Evolutionary conservation across 1,140 invertebrate species (phyloP).

Genomic region (Neodiprion lecontei): DNA sequence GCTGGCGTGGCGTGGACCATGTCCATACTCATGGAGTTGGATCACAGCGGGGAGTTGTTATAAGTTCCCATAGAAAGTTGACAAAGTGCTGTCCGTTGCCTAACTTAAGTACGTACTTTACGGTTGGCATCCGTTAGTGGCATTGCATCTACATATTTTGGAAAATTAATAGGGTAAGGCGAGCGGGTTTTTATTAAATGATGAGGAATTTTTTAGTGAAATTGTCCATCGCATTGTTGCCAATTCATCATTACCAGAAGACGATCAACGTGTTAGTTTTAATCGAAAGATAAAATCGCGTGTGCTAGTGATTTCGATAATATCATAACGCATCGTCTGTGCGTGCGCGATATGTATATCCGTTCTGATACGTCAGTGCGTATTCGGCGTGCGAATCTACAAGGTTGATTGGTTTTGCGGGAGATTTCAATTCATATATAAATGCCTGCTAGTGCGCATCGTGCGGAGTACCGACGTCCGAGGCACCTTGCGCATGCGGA

Average conservation of each 20-base stretch:
- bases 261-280: no score
- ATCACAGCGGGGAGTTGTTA: constrained; percentile 16
- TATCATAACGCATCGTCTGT: no score
- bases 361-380: no score
- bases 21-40: constrained; percentile 14
- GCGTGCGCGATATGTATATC: no score
- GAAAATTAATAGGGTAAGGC: constrained; percentile 13
- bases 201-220: neutral
- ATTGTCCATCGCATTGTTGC: no score
- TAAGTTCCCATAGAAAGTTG: constrained; percentile 18
- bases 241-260: no score
- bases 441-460: neutral
- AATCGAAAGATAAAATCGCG: no score
- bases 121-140: constrained; percentile 7
- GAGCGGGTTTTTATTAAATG: neutral
- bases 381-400: neutral
- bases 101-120: constrained; percentile 17
- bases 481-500: constrained; percentile 3
- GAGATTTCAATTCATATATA: constrained; percentile 1
- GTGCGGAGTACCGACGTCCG: neutral
- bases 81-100: constrained; percentile 16
- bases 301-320: no score
- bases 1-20: constrained; percentile 8
- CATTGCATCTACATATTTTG: constrained; percentile 9
- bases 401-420: neutral